Percentiles rank a stretch among this genome's conserved stretches.
Evolutionary conservation across 2,113 vertebrate genomes (phyloP).

Genomic region (Larimichthys crocea): DNA sequence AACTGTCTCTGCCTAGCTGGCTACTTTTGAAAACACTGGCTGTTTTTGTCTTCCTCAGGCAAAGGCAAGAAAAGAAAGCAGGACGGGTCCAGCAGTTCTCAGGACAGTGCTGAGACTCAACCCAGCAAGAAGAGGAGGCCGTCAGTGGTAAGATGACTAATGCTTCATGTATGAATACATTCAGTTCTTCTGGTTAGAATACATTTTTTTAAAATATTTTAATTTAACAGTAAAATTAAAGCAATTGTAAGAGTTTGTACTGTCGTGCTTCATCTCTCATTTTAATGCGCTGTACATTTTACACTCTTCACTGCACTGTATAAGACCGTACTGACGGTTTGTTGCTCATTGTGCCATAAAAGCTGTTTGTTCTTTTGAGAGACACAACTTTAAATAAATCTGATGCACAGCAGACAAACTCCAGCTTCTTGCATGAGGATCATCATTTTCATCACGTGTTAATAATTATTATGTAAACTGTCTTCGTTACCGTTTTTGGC

Average conservation of each 20-base stretch:
- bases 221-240: no score
- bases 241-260: no score
- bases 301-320: neutral
- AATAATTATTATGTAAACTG: neutral
- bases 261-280: neutral
- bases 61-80: conserved; percentile 85
- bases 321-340: neutral
- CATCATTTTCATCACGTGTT: neutral
- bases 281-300: neutral
- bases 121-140: conserved; percentile 84
- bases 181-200: no score
- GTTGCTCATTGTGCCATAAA: neutral
- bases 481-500: neutral
- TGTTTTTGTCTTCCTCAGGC: conserved; percentile 64
- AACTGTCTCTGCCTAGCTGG: neutral
- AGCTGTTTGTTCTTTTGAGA: no score
- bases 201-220: no score
- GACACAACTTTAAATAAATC: neutral
- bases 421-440: neutral
- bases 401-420: neutral
- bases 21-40: neutral
- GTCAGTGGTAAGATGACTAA: conserved; percentile 79
- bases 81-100: conserved; percentile 74
- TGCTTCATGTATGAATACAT: no score
- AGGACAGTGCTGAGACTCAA: conserved; percentile 69